Conservation (phyloP, 2,113 vertebrate genomes). For the Oncorhynchus masou region DNA sequence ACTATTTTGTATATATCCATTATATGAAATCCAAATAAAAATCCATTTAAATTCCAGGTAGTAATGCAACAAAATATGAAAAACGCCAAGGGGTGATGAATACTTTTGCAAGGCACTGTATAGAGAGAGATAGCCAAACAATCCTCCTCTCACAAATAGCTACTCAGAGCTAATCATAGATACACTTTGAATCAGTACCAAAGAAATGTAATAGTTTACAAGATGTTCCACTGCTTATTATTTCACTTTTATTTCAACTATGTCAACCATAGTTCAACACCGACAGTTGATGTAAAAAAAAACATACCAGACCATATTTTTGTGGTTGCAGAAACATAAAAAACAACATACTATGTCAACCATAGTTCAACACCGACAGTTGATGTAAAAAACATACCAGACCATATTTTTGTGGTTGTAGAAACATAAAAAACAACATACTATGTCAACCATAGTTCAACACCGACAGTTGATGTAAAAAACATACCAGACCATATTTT, state of each 20-base stretch:
- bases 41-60: too few species aligned
- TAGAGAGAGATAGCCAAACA: not conserved
- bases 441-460: too few species aligned
- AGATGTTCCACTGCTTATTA: conserved; percentile 11
- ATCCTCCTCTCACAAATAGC: not conserved
- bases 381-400: too few species aligned
- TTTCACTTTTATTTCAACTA: conserved; percentile 8
- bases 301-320: not conserved
- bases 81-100: too few species aligned
- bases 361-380: too few species aligned
- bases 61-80: too few species aligned
- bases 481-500: too few species aligned
- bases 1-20: too few species aligned
- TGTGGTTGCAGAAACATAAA: conserved; percentile 5
- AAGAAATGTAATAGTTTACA: conserved; percentile 29
- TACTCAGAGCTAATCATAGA: conserved; percentile 25
- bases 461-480: too few species aligned
- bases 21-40: too few species aligned
- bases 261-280: conserved; percentile 1
- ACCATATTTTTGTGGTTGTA: too few species aligned
- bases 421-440: too few species aligned
- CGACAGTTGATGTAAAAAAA: conserved; percentile 15
- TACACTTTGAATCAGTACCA: conserved; percentile 20
- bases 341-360: not conserved
- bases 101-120: not conserved